phyloP scores from a whole-genome alignment of 2,888 invertebrate genomes.

The Agriopis marginaria region DNA sequence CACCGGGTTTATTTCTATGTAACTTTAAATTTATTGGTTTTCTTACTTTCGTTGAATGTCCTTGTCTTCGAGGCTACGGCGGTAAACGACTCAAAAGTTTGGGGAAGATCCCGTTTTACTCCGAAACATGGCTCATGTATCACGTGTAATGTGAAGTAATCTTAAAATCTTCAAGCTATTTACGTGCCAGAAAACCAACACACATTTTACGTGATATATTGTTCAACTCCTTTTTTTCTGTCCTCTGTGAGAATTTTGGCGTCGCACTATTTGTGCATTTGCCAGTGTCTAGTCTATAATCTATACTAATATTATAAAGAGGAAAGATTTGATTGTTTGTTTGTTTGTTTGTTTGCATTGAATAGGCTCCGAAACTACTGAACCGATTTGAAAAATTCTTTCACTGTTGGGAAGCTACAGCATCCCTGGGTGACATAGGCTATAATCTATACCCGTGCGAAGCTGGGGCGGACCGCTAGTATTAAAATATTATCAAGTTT shows the following conservation, averaged over 20 bases:
- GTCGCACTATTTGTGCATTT: background rate
- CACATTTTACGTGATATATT: constrained; percentile 4
- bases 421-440: too few species aligned
- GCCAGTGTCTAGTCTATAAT: too few species aligned
- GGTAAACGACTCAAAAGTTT: constrained; percentile 56
- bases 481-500: too few species aligned
- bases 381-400: too few species aligned
- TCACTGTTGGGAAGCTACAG: too few species aligned
- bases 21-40: constrained; percentile 77
- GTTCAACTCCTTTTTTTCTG: background rate
- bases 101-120: constrained; percentile 40
- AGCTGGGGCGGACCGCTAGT: too few species aligned
- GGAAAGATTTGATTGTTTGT: too few species aligned
- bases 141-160: constrained; percentile 26
- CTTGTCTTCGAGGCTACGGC: constrained; percentile 54
- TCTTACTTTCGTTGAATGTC: constrained; percentile 69
- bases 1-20: constrained; percentile 70
- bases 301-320: too few species aligned
- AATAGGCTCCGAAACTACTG: too few species aligned
- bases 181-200: constrained; percentile 7
- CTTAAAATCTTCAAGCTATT: constrained; percentile 17
- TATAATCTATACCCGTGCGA: too few species aligned
- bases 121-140: constrained; percentile 39
- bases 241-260: constrained; percentile 3
- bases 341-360: too few species aligned